Evolutionary conservation across 2,113 vertebrate species (phyloP).

Genomic region (Chloroceryle aenea): DNA sequence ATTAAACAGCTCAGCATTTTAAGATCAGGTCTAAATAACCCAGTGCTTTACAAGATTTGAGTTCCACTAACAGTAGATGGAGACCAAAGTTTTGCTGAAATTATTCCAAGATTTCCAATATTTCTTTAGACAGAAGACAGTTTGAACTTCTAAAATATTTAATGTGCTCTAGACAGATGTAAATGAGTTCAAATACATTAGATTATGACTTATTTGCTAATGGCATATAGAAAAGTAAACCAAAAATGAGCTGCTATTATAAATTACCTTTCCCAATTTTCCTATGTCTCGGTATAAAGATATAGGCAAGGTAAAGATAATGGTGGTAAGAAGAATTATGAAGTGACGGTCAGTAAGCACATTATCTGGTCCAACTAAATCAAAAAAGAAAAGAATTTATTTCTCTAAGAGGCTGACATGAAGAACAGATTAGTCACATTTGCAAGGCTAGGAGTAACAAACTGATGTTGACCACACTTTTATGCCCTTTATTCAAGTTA

Average conservation of each 20-base stretch:
- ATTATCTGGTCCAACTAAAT: conserved; percentile 84
- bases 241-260: neutral
- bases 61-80: neutral
- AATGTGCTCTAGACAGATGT: neutral
- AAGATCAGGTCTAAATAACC: neutral
- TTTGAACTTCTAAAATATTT: neutral
- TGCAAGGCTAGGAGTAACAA: neutral
- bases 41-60: neutral
- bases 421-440: neutral
- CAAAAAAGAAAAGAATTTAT: conserved; percentile 35
- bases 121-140: neutral
- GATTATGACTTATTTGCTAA: neutral
- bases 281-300: conserved; percentile 89
- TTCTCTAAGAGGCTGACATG: neutral
- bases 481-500: neutral
- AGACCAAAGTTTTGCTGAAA: neutral
- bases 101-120: neutral
- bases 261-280: conserved; percentile 90
- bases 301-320: conserved; percentile 86
- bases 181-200: neutral
- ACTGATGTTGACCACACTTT: neutral
- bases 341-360: conserved; percentile 85
- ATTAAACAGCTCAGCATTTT: neutral
- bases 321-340: conserved; percentile 86
- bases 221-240: neutral